A percentile compares a stretch with the other conserved stretches of the same genome.
Conservation (phyloP, 2,888 invertebrate species). For the Synanthedon myopaeformis region DNA sequence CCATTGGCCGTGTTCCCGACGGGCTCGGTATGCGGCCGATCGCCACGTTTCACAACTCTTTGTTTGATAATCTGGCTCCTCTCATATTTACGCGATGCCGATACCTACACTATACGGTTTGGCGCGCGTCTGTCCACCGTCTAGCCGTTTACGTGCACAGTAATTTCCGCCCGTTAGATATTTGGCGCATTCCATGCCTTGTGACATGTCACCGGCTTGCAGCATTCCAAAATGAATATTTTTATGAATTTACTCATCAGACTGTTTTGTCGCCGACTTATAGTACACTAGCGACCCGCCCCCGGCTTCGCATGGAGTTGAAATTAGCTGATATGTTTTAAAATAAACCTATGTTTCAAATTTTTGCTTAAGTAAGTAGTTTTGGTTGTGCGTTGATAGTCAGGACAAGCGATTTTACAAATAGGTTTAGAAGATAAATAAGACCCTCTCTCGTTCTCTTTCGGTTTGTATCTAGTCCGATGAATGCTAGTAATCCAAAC, state of each 20-base stretch:
- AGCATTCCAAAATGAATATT: constrained; percentile 44
- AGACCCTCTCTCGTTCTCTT: no score
- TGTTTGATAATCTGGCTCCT: constrained; percentile 47
- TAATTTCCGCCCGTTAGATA: constrained; percentile 54
- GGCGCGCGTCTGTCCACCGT: constrained; percentile 55
- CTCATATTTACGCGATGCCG: constrained; percentile 40
- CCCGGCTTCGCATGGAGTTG: no score
- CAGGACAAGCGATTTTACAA: no score
- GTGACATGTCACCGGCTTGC: constrained; percentile 35
- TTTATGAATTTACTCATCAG: constrained; percentile 18
- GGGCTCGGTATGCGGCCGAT: constrained; percentile 45
- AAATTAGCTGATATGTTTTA: no score
- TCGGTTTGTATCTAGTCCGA: no score
- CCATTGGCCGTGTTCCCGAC: constrained; percentile 59
- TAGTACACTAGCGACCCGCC: no score
- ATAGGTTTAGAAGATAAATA: no score
- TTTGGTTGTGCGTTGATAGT: no score
- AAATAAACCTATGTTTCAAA: no score
- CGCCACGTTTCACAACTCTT: constrained; percentile 57
- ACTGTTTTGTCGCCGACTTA: no score
- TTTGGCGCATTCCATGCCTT: constrained; percentile 29
- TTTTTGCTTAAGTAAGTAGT: no score
- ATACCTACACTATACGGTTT: constrained; percentile 20
- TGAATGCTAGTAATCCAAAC: no score
- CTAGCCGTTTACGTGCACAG: constrained; percentile 54